Conservation (phyloP, 1,140 invertebrate genomes). For the Popillia japonica region DNA sequence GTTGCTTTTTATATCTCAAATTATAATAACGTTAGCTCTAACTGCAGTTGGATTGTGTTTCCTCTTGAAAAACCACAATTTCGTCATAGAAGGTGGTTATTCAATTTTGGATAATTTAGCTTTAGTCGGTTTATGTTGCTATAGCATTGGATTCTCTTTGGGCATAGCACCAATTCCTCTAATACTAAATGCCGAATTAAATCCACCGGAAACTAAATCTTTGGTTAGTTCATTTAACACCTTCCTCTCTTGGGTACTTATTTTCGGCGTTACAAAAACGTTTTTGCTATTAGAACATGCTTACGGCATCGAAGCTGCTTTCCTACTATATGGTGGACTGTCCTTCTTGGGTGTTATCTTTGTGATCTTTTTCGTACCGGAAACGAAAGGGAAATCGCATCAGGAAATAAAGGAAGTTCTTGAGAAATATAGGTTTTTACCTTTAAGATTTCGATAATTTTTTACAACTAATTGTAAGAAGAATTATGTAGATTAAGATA, state of each 20-base stretch:
- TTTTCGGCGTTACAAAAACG: constrained; percentile 83
- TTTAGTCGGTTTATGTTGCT: constrained; percentile 69
- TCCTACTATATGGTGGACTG: constrained; percentile 82
- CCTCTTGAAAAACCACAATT: constrained; percentile 63
- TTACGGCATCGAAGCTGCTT: constrained; percentile 72
- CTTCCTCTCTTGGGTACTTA: constrained; percentile 77
- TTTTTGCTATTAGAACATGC: constrained; percentile 69
- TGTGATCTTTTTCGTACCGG: constrained; percentile 81
- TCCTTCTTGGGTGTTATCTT: constrained; percentile 76
- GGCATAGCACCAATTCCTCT: constrained; percentile 83
- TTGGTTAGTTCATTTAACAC: constrained; percentile 76
- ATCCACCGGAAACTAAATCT: constrained; percentile 78
- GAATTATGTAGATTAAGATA: background rate
- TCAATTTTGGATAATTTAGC: constrained; percentile 65
- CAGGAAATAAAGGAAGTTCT: constrained; percentile 81
- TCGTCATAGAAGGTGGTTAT: constrained; percentile 63
- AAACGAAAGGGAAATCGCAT: constrained; percentile 89
- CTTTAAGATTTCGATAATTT: too few species aligned
- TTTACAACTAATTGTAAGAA: background rate
- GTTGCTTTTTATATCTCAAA: constrained; percentile 72
- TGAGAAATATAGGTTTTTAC: constrained; percentile 53
- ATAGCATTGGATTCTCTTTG: constrained; percentile 77
- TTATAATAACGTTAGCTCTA: constrained; percentile 69
- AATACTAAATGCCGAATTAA: constrained; percentile 80
- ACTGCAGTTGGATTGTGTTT: constrained; percentile 74